These are phyloP conservation scores for Daboia siamensis DNA, from an alignment of 2,113 vertebrate species.

Conservation along the genomic window DNA sequence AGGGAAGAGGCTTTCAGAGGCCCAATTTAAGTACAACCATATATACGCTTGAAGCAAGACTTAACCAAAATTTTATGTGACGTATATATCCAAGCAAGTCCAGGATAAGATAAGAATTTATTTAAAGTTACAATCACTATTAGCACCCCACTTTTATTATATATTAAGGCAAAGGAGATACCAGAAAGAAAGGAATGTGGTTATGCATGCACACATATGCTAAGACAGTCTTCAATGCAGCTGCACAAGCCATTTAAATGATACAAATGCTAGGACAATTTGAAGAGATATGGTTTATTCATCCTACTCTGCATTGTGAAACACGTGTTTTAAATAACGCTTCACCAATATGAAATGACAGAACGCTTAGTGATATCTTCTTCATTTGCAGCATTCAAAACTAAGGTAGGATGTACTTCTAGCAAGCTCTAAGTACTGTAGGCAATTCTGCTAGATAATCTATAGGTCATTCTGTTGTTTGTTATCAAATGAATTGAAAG, in stretches of 20 bases:
- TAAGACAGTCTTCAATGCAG: neutral
- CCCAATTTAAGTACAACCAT: neutral
- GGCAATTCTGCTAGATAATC: neutral
- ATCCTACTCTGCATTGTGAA: neutral
- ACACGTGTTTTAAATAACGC: neutral
- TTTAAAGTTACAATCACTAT: neutral
- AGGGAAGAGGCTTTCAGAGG: neutral
- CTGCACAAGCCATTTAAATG: neutral
- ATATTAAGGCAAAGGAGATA: neutral
- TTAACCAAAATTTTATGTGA: neutral
- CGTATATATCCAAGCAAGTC: neutral
- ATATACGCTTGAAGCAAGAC: neutral
- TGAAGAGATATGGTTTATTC: neutral
- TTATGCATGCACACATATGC: neutral
- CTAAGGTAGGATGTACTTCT: neutral
- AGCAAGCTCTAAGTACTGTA: neutral
- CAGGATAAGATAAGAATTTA: neutral
- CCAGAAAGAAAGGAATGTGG: neutral
- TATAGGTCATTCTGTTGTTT: neutral
- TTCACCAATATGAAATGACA: neutral
- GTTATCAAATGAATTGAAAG: neutral
- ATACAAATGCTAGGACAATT: neutral
- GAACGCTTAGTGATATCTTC: neutral
- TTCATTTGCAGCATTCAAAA: neutral
- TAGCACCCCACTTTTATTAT: neutral